These are phyloP conservation scores for Drosophila crucigera DNA, from an alignment of 2,888 invertebrate genomes.

Conservation along the genomic window DNA sequence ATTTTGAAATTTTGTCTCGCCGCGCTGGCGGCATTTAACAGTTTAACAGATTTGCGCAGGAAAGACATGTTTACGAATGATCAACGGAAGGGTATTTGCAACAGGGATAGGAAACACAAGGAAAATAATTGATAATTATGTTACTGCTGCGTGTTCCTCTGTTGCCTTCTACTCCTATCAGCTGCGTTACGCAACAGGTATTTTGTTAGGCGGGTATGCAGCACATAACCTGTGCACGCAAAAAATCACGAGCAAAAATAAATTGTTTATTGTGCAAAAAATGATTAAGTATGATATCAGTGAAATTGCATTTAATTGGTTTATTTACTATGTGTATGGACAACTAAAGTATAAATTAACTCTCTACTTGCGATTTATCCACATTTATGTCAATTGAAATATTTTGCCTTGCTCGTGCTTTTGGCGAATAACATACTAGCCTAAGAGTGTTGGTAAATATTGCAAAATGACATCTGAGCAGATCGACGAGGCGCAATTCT, in stretches of 20 bases:
- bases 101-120: conserved; percentile 13
- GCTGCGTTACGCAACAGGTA: conserved; percentile 60
- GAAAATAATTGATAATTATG: conserved; percentile 4
- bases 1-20: conserved; percentile 32
- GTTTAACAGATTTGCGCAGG: conserved; percentile 56
- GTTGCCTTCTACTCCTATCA: conserved; percentile 35
- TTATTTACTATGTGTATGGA: not conserved
- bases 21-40: conserved; percentile 44
- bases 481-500: conserved; percentile 86
- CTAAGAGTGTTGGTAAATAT: conserved; percentile 35
- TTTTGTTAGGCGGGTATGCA: conserved; percentile 32
- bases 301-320: not conserved
- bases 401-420: not conserved
- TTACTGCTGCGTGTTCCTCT: conserved; percentile 22
- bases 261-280: too few relatives aligned
- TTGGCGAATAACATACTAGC: conserved; percentile 18
- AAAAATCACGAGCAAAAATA: not conserved
- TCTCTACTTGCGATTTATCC: not conserved
- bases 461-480: conserved; percentile 36
- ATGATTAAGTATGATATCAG: too few relatives aligned
- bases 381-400: not conserved
- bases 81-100: conserved; percentile 15
- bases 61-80: conserved; percentile 64
- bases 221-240: conserved; percentile 8
- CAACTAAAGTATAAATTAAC: not conserved